Percentiles rank a stretch among this genome's conserved stretches.
Evolutionary conservation across 1,140 invertebrate species (phyloP).

Genomic region (Phthorimaea operculella): DNA sequence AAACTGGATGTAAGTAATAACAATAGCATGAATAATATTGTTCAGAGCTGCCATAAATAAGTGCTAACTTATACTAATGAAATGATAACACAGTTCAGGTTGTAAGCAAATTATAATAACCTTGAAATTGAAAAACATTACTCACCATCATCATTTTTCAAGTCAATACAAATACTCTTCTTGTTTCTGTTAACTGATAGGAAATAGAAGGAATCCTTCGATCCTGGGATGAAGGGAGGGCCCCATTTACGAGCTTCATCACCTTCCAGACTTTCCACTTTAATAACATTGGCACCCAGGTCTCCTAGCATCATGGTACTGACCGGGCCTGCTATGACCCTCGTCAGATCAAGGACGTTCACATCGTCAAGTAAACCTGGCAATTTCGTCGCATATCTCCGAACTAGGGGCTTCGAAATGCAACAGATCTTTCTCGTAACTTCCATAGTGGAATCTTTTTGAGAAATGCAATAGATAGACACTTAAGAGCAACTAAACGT

Average conservation of each 20-base stretch:
- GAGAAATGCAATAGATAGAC: neutral
- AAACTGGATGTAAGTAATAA: no score
- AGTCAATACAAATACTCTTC: slow-evolving; percentile 90
- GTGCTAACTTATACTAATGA: no score
- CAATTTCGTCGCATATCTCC: slow-evolving; percentile 52
- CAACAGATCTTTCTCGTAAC: slow-evolving; percentile 6
- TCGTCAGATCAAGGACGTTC: slow-evolving; percentile 83
- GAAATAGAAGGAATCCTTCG: slow-evolving; percentile 86
- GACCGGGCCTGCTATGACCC: slow-evolving; percentile 86
- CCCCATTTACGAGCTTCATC: slow-evolving; percentile 95
- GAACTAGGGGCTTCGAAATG: slow-evolving; percentile 15
- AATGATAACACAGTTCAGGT: no score
- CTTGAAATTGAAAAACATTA: neutral
- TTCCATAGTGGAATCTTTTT: slow-evolving; percentile 5
- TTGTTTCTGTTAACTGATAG: slow-evolving; percentile 94
- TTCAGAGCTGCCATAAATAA: no score
- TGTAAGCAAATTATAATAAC: no score
- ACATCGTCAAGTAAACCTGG: slow-evolving; percentile 68
- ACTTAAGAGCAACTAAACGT: neutral
- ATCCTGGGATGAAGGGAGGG: slow-evolving; percentile 85
- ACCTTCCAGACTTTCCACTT: slow-evolving; percentile 85
- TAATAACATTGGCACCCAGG: slow-evolving; percentile 94
- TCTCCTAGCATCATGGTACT: slow-evolving; percentile 96
- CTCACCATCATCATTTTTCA: slow-evolving; percentile 74
- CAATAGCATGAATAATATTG: no score